Conservation (phyloP, 2,888 invertebrate genomes). For the Bruchidius siliquastri region DNA sequence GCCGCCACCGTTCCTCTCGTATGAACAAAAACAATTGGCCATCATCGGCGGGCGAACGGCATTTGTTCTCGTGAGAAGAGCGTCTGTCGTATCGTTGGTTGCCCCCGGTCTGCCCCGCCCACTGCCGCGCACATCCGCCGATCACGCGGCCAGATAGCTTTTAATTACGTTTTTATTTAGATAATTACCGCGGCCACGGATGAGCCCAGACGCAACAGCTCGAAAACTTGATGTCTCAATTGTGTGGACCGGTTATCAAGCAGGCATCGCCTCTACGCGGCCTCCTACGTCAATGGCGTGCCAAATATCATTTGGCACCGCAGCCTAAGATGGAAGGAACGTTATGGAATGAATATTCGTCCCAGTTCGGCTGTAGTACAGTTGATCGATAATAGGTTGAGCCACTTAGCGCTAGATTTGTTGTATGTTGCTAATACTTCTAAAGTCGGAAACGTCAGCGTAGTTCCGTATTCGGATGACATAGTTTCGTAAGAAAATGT, state of each 20-base stretch:
- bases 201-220: neutral
- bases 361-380: too few relatives aligned
- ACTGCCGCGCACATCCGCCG: neutral
- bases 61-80: too few relatives aligned
- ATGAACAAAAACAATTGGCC: neutral
- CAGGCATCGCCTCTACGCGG: neutral
- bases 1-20: neutral
- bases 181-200: neutral
- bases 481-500: too few relatives aligned
- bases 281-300: neutral
- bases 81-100: neutral
- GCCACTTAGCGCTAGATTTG: too few relatives aligned
- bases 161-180: neutral
- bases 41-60: too few relatives aligned
- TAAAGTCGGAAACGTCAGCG: too few relatives aligned
- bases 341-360: too few relatives aligned
- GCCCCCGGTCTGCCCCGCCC: neutral
- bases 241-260: neutral
- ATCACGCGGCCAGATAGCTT: neutral
- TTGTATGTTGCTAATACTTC: too few relatives aligned
- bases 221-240: neutral
- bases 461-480: too few relatives aligned
- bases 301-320: neutral
- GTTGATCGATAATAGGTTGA: too few relatives aligned
- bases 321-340: too few relatives aligned